A percentile compares a stretch with the other conserved stretches of the same genome.
phyloP scores from a whole-genome alignment of 2,888 invertebrate genomes.

The Cerceris rybyensis region DNA sequence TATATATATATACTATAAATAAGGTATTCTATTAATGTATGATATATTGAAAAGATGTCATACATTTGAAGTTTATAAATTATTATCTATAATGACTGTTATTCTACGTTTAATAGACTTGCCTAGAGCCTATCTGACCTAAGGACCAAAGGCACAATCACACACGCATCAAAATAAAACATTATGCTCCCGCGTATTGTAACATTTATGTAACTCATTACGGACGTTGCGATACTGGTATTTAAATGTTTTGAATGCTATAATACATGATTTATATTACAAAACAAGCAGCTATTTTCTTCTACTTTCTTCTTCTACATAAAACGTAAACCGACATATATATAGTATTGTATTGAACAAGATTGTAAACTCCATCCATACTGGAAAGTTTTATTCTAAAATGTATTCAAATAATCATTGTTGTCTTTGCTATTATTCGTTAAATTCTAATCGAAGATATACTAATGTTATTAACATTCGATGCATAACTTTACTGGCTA shows the following conservation, averaged over 20 bases:
- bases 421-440: conserved; percentile 46
- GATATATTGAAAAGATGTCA: conserved; percentile 78
- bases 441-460: conserved; percentile 21
- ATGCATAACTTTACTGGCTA: conserved; percentile 44
- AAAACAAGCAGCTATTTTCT: conserved; percentile 23
- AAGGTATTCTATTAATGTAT: conserved; percentile 79
- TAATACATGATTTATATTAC: conserved; percentile 43
- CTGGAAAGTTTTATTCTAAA: conserved; percentile 45
- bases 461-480: conserved; percentile 19
- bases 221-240: conserved; percentile 69
- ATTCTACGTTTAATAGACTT: conserved; percentile 79
- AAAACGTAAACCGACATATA: conserved; percentile 19
- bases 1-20: conserved; percentile 53
- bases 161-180: conserved; percentile 76
- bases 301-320: conserved; percentile 36
- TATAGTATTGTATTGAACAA: conserved; percentile 19
- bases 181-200: conserved; percentile 77
- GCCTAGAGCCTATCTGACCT: conserved; percentile 80
- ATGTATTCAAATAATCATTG: conserved; percentile 51
- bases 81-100: conserved; percentile 78
- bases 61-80: conserved; percentile 80
- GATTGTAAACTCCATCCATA: conserved; percentile 31
- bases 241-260: conserved; percentile 60
- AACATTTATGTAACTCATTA: conserved; percentile 69
- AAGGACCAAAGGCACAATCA: conserved; percentile 82